phyloP scores from a whole-genome alignment of 2,113 vertebrate species.

The Recurvirostra avosetta region DNA sequence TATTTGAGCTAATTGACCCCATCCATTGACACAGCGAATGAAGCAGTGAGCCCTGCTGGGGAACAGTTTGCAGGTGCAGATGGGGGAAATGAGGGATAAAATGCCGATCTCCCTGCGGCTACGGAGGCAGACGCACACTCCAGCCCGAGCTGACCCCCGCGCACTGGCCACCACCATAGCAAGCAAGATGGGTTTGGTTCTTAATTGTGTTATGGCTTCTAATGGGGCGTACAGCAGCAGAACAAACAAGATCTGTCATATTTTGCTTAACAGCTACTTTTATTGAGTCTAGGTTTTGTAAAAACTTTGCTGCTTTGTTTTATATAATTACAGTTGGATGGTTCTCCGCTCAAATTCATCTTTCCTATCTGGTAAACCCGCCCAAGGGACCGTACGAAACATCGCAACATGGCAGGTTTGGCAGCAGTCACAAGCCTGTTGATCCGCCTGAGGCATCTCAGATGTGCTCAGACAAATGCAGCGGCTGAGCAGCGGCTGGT shows the following conservation, averaged over 20 bases:
- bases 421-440: not conserved
- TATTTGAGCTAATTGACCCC: not conserved
- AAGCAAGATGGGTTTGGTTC: too few relatives aligned
- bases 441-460: not conserved
- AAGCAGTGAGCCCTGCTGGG: not conserved
- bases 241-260: not conserved
- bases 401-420: too few relatives aligned
- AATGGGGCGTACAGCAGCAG: not conserved
- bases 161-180: accelerated
- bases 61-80: not conserved
- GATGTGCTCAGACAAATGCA: not conserved
- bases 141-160: not conserved
- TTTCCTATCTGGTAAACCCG: not conserved
- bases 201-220: not conserved
- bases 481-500: not conserved
- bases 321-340: too few relatives aligned
- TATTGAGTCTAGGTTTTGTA: not conserved
- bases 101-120: not conserved
- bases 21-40: accelerated
- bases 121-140: accelerated
- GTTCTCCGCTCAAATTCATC: not conserved
- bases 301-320: not conserved
- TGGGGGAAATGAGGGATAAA: not conserved
- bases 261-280: not conserved
- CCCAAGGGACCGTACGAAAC: not conserved